Base-by-base conservation (phyloP, 2,113 vertebrate species). In the Cromileptes altivelis region DNA sequence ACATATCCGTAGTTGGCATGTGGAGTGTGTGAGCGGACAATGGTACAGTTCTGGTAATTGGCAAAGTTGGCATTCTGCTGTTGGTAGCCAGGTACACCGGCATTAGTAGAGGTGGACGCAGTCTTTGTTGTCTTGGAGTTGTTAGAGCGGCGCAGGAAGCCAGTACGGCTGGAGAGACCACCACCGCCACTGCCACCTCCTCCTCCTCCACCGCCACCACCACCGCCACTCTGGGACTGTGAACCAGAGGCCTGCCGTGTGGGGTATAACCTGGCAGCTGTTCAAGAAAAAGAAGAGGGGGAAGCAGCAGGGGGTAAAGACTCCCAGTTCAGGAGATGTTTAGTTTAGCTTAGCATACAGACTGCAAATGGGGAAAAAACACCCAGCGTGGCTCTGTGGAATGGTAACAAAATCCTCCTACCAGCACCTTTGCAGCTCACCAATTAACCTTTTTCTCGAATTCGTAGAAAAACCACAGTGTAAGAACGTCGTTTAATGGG, bases 21-120 rank as follows among this genome's bases (percentile, higher is more conserved):
- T 0, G 97, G 94, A 21, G 94, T 65, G 37, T 97, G 97, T 0
- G 97, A 96, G 85, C 96, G 94, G 86, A 97, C 94, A 0, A 97
- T 95, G 0, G 97, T 96, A 61, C 97, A 98, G 92, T 97, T 98
- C 95, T 98, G 97, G 94, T 98, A 97, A 90, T 97, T 97, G 65
- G 96, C 95, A 0, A 95, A 94, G 90, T 95, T 95, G 0, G 94
- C 91, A 65, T 91, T 95, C 83, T 97, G 97, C 90, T 96, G 88
- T n/a, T 93, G 95, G 6, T 89, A 92, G 83, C 67, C 91, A 42
- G 86, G 25, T 2, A 8, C 40, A 1, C 52, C 71, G 4, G 77
- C 27, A 3, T 72, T 83, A 3, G 82, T 68, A 33, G 94, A 91
- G 95, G 95, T 87, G 96, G 94, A 0, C 84, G 85, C 21, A 0